Base-by-base conservation (phyloP, 2,797 vertebrate genomes). In the Orientallactaga sibirica region DNA sequence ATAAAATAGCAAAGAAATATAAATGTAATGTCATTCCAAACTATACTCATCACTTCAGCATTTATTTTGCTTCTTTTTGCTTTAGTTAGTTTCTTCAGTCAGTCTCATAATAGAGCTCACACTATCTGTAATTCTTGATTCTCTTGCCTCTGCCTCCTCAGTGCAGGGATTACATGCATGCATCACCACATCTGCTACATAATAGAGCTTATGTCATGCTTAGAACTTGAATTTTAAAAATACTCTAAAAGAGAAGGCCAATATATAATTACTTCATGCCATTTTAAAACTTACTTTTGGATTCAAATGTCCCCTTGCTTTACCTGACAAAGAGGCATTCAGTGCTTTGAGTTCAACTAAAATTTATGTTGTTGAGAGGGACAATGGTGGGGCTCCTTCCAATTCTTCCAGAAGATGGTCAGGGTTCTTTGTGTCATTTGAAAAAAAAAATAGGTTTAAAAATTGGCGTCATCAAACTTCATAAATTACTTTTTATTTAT, bases 381-480 rank as follows among this genome's bases (percentile, higher is more conserved):
- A 19, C 2, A 64, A 2, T 33, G 9, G 18, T 80, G 14, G 15
- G 2, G 19, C 29, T 33, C 22, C 15, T 79, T 70, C 18, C 1
- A 88, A 78, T 11, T 79, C 74, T 41, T 43, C 48, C 1, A 0
- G 1, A 58, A 79, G 9, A 12, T 70, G 10, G 5, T 88, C 29
- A 14, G 10, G 18, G 1, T n/a, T 74, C 33, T 86, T 48, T 48
- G 15, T 81, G 29, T 24, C 64, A 88, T 81, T 90, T 71, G 80
- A 25, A 78, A 94, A 96, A 67, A 94, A 96, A 95, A 94, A 94
- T 83, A 95, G 9, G 61, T 97, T 89, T 88, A 97, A 95, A 71
- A 96, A 96, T n/a, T 95, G 61, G 79, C 97, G 83, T 90, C 95
- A 95, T 95, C 91, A 96, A 81, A 73, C 67, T 97, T 97, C 86